A percentile compares a stretch with the other conserved stretches of the same genome.
Evolutionary conservation across 2,113 vertebrate species (phyloP).

Genomic region (Corythoichthys haematopterus): DNA sequence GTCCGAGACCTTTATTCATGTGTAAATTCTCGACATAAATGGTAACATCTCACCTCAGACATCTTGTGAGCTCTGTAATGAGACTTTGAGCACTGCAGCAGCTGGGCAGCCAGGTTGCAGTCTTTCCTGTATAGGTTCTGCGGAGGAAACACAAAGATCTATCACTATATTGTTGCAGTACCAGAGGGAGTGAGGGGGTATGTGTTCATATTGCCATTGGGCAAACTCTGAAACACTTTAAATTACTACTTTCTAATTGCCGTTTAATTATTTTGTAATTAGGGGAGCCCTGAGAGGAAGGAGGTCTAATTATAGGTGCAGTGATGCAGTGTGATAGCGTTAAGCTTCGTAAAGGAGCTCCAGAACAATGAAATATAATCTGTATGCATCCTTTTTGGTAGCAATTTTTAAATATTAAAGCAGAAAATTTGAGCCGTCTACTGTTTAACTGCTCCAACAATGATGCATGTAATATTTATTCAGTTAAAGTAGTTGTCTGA

Average conservation of each 20-base stretch:
- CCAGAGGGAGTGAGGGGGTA: neutral
- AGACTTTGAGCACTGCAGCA: constrained; percentile 92
- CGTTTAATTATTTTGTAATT: constrained; percentile 20
- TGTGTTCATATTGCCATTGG: neutral
- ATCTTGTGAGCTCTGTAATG: constrained; percentile 85
- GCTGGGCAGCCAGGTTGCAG: constrained; percentile 91
- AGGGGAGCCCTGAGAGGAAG: neutral
- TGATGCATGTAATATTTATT: too few species aligned
- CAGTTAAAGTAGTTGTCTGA: too few species aligned
- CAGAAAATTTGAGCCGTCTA: neutral
- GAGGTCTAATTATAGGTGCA: neutral
- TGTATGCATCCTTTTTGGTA: neutral
- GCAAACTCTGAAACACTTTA: constrained; percentile 14
- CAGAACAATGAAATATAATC: neutral
- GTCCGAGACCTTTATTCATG: neutral
- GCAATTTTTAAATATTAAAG: neutral
- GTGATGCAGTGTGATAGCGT: neutral
- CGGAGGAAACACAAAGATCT: constrained; percentile 46
- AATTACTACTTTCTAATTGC: constrained; percentile 2
- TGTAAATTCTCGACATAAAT: constrained; percentile 1
- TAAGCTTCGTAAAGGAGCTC: neutral
- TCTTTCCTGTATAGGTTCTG: constrained; percentile 95
- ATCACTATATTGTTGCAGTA: constrained; percentile 3
- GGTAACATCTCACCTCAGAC: constrained; percentile 82
- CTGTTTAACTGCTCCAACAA: too few species aligned